Evolutionary conservation across 2,888 invertebrate genomes (phyloP), one percentile per base, ranked within the genome.

Genomic region (Dolichomitus sp.): DNA sequence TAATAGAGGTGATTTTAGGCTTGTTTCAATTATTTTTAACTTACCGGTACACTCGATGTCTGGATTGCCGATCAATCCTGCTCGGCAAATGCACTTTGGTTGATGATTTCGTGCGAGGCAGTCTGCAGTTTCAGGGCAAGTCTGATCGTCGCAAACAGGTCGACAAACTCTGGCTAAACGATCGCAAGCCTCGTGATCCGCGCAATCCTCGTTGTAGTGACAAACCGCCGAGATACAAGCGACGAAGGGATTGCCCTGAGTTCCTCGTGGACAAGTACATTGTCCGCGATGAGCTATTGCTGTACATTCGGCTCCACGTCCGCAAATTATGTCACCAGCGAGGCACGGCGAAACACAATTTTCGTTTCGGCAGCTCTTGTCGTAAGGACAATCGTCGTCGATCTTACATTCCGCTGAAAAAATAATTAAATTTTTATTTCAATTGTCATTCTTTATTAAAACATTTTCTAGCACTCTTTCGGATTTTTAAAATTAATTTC

Each of bases 121-220:
- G n/a, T 95, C 94, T 2, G 98, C 98, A 19, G 96, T 96, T 0
- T 95, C 95, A 0, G 97, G 97, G 90, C 98, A 98, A 0, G 97
- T 96, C 76, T 96, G 96, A n/a, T 96, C 96, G 5, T 97, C 96
- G 91, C 98, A 98, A 33, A 97, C 98, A 0, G 97, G 96, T 88
- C 97, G 95, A 90, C 98, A 98, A 0, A 97, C 95, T 86, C 97
- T 95, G 91, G 98, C 98, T 14, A 98, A 94, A 80, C 97, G 95
- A 90, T 98, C 97, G 92, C 98, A 98, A 45, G 97, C 96, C 93
- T 98, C 98, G 85, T 97, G 95, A 88, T 97, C 96, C 42, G 97
- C 97, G 88, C 98, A 98, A 90, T 98, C 98, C 89, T 98, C 97
- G 90, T 98, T 98, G 93, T 97, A 98, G 89, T 97, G 97, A 87